Conservation (phyloP, 2,113 vertebrate species). For the Mustela lutreola region DNA sequence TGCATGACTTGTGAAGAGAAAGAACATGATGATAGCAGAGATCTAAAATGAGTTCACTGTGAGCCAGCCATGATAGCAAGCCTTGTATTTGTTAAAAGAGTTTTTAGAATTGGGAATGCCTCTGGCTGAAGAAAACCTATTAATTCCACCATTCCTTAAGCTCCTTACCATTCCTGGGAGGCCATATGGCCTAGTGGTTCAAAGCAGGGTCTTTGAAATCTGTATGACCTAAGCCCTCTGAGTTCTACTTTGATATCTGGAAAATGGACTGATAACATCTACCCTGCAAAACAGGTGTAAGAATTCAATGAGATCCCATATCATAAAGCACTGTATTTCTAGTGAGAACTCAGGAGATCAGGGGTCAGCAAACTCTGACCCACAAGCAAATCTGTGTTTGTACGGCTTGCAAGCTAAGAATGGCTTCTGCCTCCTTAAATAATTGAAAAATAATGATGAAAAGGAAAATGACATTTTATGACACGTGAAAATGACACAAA, state of each 20-base stretch:
- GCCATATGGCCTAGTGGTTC: background rate
- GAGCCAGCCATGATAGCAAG: background rate
- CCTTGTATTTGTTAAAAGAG: background rate
- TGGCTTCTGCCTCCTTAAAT: background rate
- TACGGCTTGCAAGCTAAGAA: background rate
- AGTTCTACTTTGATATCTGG: background rate
- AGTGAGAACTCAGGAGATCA: background rate
- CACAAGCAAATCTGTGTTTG: background rate
- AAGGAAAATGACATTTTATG: background rate
- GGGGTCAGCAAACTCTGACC: background rate
- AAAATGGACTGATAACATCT: background rate
- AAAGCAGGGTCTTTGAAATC: conserved; percentile 31
- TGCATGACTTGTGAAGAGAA: background rate
- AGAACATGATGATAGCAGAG: background rate
- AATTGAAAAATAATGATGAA: background rate
- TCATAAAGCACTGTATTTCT: background rate
- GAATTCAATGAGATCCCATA: background rate
- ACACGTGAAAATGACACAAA: background rate
- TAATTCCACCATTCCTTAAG: background rate
- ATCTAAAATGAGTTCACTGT: background rate
- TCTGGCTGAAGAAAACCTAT: background rate
- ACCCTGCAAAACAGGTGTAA: background rate
- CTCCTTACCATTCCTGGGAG: background rate
- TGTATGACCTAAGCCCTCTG: background rate
- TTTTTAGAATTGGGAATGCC: background rate